phyloP scores from a whole-genome alignment of 2,113 vertebrate species.

The Heterocephalus glaber region DNA sequence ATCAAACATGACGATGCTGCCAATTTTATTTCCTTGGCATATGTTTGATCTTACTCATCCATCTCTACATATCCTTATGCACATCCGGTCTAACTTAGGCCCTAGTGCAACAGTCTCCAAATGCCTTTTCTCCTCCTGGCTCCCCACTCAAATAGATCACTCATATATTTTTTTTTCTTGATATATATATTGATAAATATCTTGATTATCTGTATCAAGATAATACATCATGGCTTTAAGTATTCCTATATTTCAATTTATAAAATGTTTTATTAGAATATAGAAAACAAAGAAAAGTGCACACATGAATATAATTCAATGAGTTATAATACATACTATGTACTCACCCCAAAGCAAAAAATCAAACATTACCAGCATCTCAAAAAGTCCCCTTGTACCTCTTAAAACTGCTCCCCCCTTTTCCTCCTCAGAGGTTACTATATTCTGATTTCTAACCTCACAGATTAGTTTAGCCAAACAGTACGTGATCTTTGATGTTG shows the following conservation, averaged over 20 bases:
- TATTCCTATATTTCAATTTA: not conserved
- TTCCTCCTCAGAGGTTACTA: not conserved
- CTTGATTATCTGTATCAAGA: not conserved
- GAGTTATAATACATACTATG: not conserved
- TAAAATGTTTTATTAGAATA: not conserved
- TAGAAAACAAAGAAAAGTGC: not conserved
- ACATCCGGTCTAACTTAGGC: not conserved
- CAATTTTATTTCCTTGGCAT: not conserved
- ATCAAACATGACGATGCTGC: not conserved
- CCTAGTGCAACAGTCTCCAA: not conserved
- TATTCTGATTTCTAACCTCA: not conserved
- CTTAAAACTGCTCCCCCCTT: not conserved
- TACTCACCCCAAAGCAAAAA: not conserved
- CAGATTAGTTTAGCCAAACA: not conserved
- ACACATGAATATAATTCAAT: not conserved
- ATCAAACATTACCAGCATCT: not conserved
- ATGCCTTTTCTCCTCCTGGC: not conserved
- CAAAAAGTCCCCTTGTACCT: not conserved
- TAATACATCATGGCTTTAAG: not conserved
- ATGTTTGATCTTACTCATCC: not conserved
- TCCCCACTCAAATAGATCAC: not conserved
- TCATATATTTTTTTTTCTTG: too few species aligned
- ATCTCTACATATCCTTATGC: not conserved
- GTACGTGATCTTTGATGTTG: not conserved
- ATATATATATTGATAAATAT: not conserved